phyloP scores from a whole-genome alignment of 2,113 vertebrate genomes.

The Pterocles gutturalis region DNA sequence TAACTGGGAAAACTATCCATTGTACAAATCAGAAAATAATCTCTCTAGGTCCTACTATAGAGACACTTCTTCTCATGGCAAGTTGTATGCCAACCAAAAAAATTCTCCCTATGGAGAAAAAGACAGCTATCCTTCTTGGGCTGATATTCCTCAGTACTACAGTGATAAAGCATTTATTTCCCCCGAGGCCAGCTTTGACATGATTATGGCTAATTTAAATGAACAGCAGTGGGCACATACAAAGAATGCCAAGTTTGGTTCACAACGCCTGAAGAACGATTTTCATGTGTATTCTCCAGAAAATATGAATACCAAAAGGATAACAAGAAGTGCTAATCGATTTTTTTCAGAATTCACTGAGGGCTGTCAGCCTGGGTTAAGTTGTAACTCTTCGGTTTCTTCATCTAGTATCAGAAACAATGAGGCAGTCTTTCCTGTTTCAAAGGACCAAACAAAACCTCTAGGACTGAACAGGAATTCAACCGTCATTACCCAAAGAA shows the following conservation, averaged over 20 bases:
- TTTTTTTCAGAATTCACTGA: conserved; percentile 11
- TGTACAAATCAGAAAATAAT: conserved; percentile 63
- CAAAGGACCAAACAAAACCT: conserved; percentile 27
- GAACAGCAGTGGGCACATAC: neutral
- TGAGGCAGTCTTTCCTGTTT: conserved; percentile 32
- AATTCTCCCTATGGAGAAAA: conserved; percentile 44
- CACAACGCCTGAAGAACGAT: conserved; percentile 5
- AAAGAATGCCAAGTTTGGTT: conserved; percentile 23
- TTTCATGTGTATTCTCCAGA: conserved; percentile 36
- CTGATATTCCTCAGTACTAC: conserved; percentile 52
- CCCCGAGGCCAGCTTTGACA: conserved; percentile 63
- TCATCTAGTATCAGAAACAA: neutral
- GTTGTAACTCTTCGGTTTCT: conserved; percentile 13
- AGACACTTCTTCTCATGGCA: conserved; percentile 43
- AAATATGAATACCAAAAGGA: neutral
- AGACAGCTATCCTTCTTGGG: conserved; percentile 54
- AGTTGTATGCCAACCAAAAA: conserved; percentile 41
- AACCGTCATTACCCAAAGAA: neutral
- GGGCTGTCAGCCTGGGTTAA: conserved; percentile 4
- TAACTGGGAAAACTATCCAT: conserved; percentile 74
- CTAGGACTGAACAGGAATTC: neutral
- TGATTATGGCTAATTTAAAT: conserved; percentile 47
- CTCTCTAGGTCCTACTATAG: conserved; percentile 56
- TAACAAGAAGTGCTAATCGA: conserved; percentile 33
- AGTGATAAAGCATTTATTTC: conserved; percentile 51